Percentiles rank a stretch among this genome's conserved stretches.
Conservation (phyloP, 2,888 invertebrate genomes). For the Zootermopsis nevadensis region DNA sequence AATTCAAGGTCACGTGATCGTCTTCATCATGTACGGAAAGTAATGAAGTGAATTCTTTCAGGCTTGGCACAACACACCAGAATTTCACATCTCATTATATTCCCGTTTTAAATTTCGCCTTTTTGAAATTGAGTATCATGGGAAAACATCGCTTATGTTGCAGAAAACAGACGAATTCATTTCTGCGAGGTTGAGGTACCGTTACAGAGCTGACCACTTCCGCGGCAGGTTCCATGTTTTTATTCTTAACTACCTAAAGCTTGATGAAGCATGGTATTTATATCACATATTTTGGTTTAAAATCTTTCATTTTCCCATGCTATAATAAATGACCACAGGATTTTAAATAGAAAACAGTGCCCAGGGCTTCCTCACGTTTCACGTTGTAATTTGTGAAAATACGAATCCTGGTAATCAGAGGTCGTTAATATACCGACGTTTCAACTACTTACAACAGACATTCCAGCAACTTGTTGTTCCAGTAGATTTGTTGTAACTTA, state of each 20-base stretch:
- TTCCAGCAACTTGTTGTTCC: neutral
- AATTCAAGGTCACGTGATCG: neutral
- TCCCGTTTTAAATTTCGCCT: neutral
- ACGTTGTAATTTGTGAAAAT: neutral
- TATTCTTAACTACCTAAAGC: neutral
- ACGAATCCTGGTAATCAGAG: neutral
- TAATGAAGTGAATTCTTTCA: neutral
- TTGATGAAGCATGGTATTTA: neutral
- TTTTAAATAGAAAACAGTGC: neutral
- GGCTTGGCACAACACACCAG: neutral
- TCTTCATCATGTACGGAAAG: neutral
- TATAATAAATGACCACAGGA: neutral
- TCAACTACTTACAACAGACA: neutral
- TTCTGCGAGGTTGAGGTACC: neutral
- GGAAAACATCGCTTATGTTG: neutral
- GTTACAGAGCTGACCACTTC: slow-evolving; percentile 6
- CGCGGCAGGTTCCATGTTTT: neutral
- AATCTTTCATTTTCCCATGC: neutral
- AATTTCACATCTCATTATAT: neutral
- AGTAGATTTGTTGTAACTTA: no score
- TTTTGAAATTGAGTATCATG: neutral
- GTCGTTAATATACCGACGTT: neutral
- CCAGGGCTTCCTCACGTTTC: neutral
- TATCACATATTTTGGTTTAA: neutral
- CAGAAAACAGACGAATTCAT: neutral